Evolutionary conservation across 2,113 vertebrate genomes (phyloP), one percentile per base, ranked within the genome.

Genomic region (Carassius gibelio): DNA sequence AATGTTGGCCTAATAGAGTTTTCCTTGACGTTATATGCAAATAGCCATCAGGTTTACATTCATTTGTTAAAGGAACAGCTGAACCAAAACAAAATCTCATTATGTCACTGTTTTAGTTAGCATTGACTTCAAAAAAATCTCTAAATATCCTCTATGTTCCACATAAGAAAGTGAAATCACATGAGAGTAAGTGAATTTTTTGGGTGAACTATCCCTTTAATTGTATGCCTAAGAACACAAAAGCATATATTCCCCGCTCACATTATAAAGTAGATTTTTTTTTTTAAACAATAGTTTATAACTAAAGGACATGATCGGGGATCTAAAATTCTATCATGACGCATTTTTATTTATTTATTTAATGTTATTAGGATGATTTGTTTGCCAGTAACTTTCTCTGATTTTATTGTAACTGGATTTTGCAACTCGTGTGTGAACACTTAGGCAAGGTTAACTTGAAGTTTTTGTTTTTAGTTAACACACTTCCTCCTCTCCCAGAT

Each of bases 391-490:
- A 68, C 26, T 36, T 17, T 69, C 64, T 36, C 64, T 38, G 34
- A 38, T 71, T 71, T 71, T 38, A 71, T 36, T 38, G 21, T 38
- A 71, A 71, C 64, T 71, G 34, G 19, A 10, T 71, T 71, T 71
- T 71, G 38, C 19, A 71, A 71, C 17, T 71, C 19, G 10, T 71
- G 17, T 71, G 19, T 38, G 36, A 71, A 21, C 68, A 71, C 34
- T 71, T 10, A 21, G 2, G 68, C 68, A 38, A 21, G 52, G 15
- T 55, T 45, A 10, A 45, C 42, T 42, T 78, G n/a, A 15, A 17
- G 14, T 52, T 13, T 52, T 5, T 64, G 13, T 42, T 23, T 74
- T 38, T 2, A 4, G 69, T 14, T 50, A 14, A 23, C n/a, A 48
- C 11, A 26, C 19, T 42, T 42, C 42, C 72, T 26, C 9, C 10